Evolutionary conservation across 1,140 invertebrate genomes (phyloP).

Genomic region (Periplaneta americana): DNA sequence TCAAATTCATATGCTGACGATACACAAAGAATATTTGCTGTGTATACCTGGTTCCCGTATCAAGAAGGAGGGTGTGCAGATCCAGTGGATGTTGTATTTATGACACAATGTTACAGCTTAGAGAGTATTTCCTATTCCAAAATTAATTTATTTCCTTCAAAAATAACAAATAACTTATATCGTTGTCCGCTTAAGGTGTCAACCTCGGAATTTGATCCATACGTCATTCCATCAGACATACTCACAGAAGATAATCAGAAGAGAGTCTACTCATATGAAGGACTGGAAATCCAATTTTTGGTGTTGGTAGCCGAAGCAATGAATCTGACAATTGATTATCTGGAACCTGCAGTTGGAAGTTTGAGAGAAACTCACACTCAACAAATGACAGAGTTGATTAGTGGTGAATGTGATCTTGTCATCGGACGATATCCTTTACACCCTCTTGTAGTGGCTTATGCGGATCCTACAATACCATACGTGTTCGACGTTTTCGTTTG

Average conservation of each 20-base stretch:
- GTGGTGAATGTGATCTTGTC: no score
- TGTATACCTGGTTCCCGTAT: not conserved
- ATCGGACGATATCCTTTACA: not conserved
- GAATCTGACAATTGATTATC: not conserved
- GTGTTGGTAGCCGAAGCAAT: not conserved
- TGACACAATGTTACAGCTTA: not conserved
- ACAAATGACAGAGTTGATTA: no score
- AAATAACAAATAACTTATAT: not conserved
- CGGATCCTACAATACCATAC: not conserved
- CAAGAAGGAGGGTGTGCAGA: not conserved
- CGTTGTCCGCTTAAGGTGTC: not conserved
- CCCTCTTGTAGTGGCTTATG: not conserved
- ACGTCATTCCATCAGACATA: not conserved
- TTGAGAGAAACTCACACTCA: not conserved
- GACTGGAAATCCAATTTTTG: not conserved
- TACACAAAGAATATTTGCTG: not conserved
- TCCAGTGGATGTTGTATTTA: not conserved
- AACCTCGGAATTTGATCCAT: not conserved
- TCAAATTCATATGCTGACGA: not conserved
- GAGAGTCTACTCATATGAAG: not conserved
- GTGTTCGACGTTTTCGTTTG: not conserved
- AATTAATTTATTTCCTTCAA: not conserved
- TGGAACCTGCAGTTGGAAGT: not conserved
- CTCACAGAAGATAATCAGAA: not conserved
- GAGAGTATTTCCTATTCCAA: not conserved